These are phyloP conservation scores for Drosophila rufa DNA, from an alignment of 1,140 invertebrate species.

Conservation along the genomic window DNA sequence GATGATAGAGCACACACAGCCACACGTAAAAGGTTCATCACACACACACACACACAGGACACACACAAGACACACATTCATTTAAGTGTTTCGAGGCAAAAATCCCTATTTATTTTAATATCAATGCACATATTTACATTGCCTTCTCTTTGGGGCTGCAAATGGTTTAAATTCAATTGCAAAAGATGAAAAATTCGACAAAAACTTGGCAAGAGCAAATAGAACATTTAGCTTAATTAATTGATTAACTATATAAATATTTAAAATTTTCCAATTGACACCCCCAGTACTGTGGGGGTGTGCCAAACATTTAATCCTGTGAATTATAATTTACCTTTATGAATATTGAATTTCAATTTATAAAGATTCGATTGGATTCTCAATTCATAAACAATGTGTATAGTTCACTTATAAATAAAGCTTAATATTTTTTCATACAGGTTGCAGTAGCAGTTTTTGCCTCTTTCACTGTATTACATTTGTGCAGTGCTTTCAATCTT, in stretches of 20 bases:
- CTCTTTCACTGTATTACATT: constrained; percentile 7
- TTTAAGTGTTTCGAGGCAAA: constrained; percentile 6
- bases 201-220: background rate
- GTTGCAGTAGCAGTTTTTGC: background rate
- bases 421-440: background rate
- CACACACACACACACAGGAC: background rate
- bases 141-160: background rate
- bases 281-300: no score
- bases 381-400: background rate
- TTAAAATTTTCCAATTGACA: no score
- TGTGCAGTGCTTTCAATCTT: constrained; percentile 32
- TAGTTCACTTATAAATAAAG: background rate
- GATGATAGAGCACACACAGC: constrained; percentile 26
- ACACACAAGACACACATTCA: background rate
- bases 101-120: background rate
- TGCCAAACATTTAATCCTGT: no score
- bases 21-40: background rate
- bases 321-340: no score
- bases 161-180: background rate
- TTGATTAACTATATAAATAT: background rate
- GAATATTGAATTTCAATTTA: no score
- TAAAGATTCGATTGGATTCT: no score
- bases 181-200: no score
- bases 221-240: no score
- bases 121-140: background rate